Base-by-base conservation (phyloP, 2,797 vertebrate genomes). In the Girardinus metallicus region DNA sequence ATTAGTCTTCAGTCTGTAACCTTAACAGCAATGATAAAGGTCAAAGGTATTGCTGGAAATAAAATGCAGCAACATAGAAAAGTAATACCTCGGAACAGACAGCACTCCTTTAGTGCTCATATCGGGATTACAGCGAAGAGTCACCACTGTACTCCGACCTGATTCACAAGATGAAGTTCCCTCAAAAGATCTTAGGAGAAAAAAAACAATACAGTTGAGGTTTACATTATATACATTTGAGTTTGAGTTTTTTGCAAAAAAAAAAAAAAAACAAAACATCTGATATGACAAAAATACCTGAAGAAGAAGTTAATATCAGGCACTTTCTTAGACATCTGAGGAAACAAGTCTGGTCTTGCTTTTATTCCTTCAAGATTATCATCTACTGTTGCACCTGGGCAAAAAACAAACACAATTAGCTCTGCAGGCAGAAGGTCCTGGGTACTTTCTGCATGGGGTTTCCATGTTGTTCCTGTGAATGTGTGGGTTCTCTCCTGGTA, bases 251-350 rank as follows among this genome's bases (percentile, higher is more conserved):
- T 72, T 44, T 1, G 0, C 0, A 11, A 26, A 39, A 51, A 29
- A 53, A 2, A 29, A n/a, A n/a, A 11, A n/a, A 26, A 34, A 55
- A 31, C 26, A 66, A 55, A 47, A 39, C 2, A 23, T 36, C 36
- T 80, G 83, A 76, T 51, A 44, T 66, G 3, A 75, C 0, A 43
- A 18, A 41, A 3, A 91, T 95, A 99, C 98, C 96, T 97, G 95
- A 97, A 99, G 95, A 96, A 99, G 94, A 98, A 99, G 95, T 98
- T 96, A 46, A 99, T 93, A 88, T 99, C 97, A 0, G 95, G 96
- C 78, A 97, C 89, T 92, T 96, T 97, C 83, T 92, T 96, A 55
- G 92, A 90, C 66, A 95, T 91, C 51, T 89, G 83, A 11, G 95
- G 93, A 83, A 97, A 99, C 60, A 96, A 91, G 34, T 98, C 96